phyloP scores from a whole-genome alignment of 2,797 vertebrate genomes.

The Muscicapa striata region DNA sequence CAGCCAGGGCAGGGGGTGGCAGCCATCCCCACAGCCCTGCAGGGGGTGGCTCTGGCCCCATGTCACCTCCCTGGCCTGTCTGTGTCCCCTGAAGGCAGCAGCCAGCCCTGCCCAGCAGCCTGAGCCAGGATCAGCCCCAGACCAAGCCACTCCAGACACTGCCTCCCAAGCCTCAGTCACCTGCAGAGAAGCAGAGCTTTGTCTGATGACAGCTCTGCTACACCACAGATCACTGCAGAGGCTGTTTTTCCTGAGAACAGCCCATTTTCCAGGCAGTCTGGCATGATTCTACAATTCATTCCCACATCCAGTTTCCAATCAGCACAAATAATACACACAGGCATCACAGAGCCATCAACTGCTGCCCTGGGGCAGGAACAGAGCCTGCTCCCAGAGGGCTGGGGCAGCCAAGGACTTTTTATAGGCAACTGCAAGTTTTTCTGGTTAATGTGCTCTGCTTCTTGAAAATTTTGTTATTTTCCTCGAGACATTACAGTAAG shows the following conservation, averaged over 20 bases:
- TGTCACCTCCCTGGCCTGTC: neutral
- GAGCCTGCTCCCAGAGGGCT: neutral
- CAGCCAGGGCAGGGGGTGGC: neutral
- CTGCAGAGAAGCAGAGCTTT: neutral
- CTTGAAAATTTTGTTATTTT: slow-evolving; percentile 20
- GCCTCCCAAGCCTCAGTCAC: neutral
- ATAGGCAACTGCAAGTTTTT: neutral
- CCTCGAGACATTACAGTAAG: neutral
- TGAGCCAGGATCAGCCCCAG: neutral
- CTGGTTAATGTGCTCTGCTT: neutral
- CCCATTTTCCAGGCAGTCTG: neutral
- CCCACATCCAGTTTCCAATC: neutral
- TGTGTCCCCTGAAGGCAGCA: neutral
- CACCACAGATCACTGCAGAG: neutral
- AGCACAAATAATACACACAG: neutral
- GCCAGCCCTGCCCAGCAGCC: neutral
- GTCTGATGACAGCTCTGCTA: neutral
- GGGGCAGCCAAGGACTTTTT: neutral
- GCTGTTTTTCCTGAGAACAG: neutral
- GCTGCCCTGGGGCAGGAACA: neutral
- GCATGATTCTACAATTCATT: neutral
- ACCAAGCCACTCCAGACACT: neutral
- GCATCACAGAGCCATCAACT: neutral
- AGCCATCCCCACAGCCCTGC: neutral
- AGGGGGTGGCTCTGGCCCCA: neutral